Evolutionary conservation across 2,888 invertebrate genomes (phyloP).

Genomic region (Thecocarcelia acutangulata): DNA sequence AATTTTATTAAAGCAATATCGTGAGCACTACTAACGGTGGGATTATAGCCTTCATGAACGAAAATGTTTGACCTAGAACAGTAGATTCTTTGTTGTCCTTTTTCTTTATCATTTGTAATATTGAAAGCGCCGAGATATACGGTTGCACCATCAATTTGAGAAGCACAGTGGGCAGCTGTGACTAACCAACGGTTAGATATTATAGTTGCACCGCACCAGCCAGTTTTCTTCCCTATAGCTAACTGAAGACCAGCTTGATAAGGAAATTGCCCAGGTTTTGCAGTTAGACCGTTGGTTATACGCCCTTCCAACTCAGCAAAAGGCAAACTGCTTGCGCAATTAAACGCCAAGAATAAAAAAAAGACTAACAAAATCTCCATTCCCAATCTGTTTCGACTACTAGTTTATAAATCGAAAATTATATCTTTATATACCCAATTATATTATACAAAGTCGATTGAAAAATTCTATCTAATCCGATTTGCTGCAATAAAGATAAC

Average conservation of each 20-base stretch:
- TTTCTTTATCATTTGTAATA: conserved; percentile 66
- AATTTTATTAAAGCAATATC: conserved; percentile 76
- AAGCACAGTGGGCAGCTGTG: conserved; percentile 79
- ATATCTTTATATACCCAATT: conserved; percentile 20
- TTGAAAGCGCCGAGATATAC: conserved; percentile 72
- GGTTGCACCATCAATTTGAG: conserved; percentile 68
- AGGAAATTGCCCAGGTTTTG: conserved; percentile 75
- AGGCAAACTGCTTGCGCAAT: conserved; percentile 64
- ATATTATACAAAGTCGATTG: not conserved
- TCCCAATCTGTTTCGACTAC: conserved; percentile 50
- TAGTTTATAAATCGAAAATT: not conserved
- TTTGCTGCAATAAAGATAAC: not conserved
- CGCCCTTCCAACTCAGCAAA: conserved; percentile 71
- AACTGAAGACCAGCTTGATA: conserved; percentile 77
- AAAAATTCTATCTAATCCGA: conserved; percentile 33
- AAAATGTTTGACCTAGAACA: conserved; percentile 67
- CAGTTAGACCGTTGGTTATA: conserved; percentile 75
- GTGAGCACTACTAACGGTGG: conserved; percentile 63
- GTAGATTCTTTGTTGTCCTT: conserved; percentile 70
- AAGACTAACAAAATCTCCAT: conserved; percentile 71
- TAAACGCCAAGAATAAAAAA: conserved; percentile 65
- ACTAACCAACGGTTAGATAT: conserved; percentile 77
- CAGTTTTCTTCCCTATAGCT: conserved; percentile 58
- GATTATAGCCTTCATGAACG: conserved; percentile 71
- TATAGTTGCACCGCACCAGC: conserved; percentile 78